Conservation (phyloP, 2,797 vertebrate species). For the Huso huso region DNA sequence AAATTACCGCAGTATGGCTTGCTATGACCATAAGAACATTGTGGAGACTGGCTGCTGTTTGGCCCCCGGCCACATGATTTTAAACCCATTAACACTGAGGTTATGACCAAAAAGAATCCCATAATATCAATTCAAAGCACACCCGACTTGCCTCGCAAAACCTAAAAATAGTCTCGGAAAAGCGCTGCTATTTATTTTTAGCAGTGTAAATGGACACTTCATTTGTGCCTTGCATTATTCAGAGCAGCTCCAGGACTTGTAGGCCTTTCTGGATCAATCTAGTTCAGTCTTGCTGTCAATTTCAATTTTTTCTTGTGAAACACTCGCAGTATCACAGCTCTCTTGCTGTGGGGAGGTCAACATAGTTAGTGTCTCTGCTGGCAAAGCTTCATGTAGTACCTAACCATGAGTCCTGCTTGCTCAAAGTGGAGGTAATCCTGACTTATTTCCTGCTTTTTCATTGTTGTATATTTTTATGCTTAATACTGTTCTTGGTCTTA, state of each 20-base stretch:
- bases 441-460: slow-evolving; percentile 2
- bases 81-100: slow-evolving; percentile 20
- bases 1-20: too few relatives aligned
- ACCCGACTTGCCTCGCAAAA: slow-evolving; percentile 10
- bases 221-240: background rate
- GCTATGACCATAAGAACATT: too few relatives aligned
- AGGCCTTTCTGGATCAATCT: slow-evolving; percentile 14
- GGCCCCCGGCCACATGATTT: slow-evolving; percentile 7
- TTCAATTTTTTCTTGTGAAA: slow-evolving; percentile 12
- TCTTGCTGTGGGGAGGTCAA: slow-evolving; percentile 14
- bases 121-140: slow-evolving; percentile 23
- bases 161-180: slow-evolving; percentile 29
- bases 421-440: slow-evolving; percentile 38
- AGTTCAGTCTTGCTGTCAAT: background rate
- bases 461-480: background rate
- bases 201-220: background rate
- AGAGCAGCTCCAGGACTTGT: slow-evolving; percentile 1
- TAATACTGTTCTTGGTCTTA: too few relatives aligned
- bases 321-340: background rate
- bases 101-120: slow-evolving; percentile 19
- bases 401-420: slow-evolving; percentile 28
- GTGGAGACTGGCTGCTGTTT: too few relatives aligned
- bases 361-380: slow-evolving; percentile 16
- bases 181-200: slow-evolving; percentile 13
- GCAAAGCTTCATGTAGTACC: slow-evolving; percentile 10